phyloP scores from a whole-genome alignment of 2,797 vertebrate genomes.

The Adrianichthys oophorus region DNA sequence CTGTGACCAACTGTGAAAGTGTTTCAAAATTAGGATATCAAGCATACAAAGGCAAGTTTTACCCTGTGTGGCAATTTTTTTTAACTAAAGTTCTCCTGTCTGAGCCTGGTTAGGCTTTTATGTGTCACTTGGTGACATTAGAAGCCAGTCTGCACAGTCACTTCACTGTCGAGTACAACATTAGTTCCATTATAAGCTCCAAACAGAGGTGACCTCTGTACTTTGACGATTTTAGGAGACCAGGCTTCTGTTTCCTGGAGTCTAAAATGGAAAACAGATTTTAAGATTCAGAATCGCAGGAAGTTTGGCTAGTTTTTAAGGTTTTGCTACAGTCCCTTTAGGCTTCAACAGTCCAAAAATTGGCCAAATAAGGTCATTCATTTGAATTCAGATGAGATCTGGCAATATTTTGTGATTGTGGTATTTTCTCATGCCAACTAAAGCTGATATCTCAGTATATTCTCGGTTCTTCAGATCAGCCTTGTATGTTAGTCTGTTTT shows the following conservation, averaged over 20 bases:
- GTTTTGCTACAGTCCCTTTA: no score
- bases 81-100: constrained; percentile 16
- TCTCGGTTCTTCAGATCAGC: constrained; percentile 10
- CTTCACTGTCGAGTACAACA: constrained; percentile 30
- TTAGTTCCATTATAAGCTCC: constrained; percentile 33
- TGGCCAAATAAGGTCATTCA: no score
- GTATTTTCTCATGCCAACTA: constrained; percentile 12
- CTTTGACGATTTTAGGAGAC: constrained; percentile 8
- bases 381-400: no score
- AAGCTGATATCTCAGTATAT: constrained; percentile 23
- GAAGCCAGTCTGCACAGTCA: constrained; percentile 36
- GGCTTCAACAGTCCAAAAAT: no score
- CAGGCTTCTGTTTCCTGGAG: constrained; percentile 8
- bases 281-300: no score
- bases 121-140: constrained; percentile 46
- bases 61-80: constrained; percentile 4
- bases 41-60: constrained; percentile 5
- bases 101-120: constrained; percentile 10
- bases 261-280: not conserved
- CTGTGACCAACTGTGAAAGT: not conserved
- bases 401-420: not conserved
- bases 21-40: not conserved
- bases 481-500: constrained; percentile 55
- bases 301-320: no score
- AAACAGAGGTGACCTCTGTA: constrained; percentile 53